Base-by-base conservation (phyloP, 2,113 vertebrate genomes). In the Brachirus orientalis region DNA sequence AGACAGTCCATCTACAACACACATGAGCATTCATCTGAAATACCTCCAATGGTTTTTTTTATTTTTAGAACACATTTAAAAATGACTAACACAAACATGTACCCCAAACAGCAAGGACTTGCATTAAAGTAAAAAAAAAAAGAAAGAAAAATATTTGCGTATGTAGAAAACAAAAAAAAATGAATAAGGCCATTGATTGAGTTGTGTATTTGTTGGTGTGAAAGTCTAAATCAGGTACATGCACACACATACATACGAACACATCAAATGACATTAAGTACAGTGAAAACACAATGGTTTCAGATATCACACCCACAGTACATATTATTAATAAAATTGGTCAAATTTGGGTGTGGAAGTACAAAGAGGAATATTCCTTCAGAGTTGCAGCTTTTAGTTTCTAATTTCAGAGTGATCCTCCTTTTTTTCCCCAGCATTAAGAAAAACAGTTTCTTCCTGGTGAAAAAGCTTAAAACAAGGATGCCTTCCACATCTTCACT, bases 181-280 rank as follows among this genome's bases (percentile, higher is more conserved):
- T 66, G 86, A 82, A 77, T 87, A 89, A 88, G 87, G 88, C 86
- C 84, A 78, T 88, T 43, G 48, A 80, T 75, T 77, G 63, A 75
- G 60, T 54, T 36, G 47, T 22, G 14, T n/a, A 22, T 20, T 19
- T 51, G 20, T 50, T 38, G 43, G 43, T 47, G 57, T 44, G 36
- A 67, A 63, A 55, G 18, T 57, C 53, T 54, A 59, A 22, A 52
- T 38, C 8, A 40, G 47, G 28, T 28, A 28, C 28, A 43, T 10
- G 40, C 12, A 40, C 38, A 13, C 11, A 43, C 40, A 43, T 13
- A 43, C 40, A 43, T 43, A 54, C 76, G 59, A 50, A 55, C 43
- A 18, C 43, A 16, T 54, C 40, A 56, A 28, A 63, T 33, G 20
- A 58, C 45, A 52, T 20, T 8, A 0, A 37, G 35, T 19, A 65